These are phyloP conservation scores for Syrista parreyssii DNA, from an alignment of 2,888 invertebrate species.

Conservation along the genomic window DNA sequence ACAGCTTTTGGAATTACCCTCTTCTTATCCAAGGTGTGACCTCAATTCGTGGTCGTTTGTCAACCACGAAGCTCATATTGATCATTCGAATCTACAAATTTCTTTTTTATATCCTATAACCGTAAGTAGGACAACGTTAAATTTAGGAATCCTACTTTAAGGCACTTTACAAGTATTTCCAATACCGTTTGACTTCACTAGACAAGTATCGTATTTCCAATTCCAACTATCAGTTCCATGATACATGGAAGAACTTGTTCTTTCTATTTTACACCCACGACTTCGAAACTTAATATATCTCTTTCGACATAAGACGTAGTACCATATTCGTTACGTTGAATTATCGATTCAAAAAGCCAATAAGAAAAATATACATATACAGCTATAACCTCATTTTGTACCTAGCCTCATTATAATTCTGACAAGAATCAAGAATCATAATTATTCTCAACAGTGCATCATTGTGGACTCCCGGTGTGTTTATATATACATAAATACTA, in stretches of 20 bases:
- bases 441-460: not conserved
- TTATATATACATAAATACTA: not conserved
- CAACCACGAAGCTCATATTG: not conserved
- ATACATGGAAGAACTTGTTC: not conserved
- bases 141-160: not conserved
- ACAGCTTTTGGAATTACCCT: conserved; percentile 4
- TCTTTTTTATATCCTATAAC: too few species aligned
- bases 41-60: not conserved
- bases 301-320: not conserved
- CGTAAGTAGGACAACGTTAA: too few species aligned
- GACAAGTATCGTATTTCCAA: not conserved
- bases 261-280: not conserved
- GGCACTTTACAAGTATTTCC: not conserved
- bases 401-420: not conserved
- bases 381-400: not conserved
- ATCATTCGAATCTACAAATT: not conserved
- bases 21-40: not conserved
- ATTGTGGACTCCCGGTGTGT: not conserved
- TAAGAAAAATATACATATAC: not conserved
- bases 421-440: not conserved
- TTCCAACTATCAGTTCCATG: not conserved
- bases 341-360: not conserved
- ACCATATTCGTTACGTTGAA: not conserved
- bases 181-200: not conserved
- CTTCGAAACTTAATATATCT: not conserved